Percentiles rank a stretch among this genome's conserved stretches.
Evolutionary conservation across 2,888 invertebrate species (phyloP).

Genomic region (Rhogogaster chlorosoma): DNA sequence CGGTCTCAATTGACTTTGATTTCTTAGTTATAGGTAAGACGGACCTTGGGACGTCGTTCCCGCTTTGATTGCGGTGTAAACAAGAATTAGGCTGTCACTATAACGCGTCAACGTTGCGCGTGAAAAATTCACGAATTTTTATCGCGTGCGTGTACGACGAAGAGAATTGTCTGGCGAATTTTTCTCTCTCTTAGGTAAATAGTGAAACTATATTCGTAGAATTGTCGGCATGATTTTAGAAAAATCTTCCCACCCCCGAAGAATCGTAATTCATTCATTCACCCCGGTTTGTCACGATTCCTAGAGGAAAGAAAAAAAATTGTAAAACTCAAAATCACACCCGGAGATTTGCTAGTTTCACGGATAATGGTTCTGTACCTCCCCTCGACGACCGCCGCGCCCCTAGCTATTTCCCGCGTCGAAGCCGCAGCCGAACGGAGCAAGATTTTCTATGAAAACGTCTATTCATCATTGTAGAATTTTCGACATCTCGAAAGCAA

Average conservation of each 20-base stretch:
- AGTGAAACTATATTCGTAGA: too few relatives aligned
- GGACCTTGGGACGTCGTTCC: conserved; percentile 28
- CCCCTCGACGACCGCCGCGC: conserved; percentile 5
- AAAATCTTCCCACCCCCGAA: conserved; percentile 53
- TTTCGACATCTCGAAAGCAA: conserved; percentile 67
- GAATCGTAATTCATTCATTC: conserved; percentile 61
- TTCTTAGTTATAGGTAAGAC: background rate
- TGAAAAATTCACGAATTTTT: background rate
- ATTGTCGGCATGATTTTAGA: background rate
- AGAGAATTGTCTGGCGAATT: background rate
- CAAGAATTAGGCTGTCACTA: conserved; percentile 26
- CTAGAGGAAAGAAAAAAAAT: background rate
- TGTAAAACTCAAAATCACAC: conserved; percentile 55
- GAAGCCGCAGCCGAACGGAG: conserved; percentile 57
- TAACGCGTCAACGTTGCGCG: background rate
- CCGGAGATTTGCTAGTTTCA: conserved; percentile 65
- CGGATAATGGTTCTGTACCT: conserved; percentile 54
- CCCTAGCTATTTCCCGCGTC: conserved; percentile 56
- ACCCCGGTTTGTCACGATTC: conserved; percentile 57
- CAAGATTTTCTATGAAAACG: conserved; percentile 69
- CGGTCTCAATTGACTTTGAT: background rate
- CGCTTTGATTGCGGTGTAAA: background rate
- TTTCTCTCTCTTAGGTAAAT: too few relatives aligned
- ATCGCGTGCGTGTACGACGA: background rate
- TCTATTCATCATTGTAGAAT: conserved; percentile 70